Percentiles rank a stretch among this genome's conserved stretches.
phyloP scores from a whole-genome alignment of 2,888 invertebrate species.

The Volucella inanis region DNA sequence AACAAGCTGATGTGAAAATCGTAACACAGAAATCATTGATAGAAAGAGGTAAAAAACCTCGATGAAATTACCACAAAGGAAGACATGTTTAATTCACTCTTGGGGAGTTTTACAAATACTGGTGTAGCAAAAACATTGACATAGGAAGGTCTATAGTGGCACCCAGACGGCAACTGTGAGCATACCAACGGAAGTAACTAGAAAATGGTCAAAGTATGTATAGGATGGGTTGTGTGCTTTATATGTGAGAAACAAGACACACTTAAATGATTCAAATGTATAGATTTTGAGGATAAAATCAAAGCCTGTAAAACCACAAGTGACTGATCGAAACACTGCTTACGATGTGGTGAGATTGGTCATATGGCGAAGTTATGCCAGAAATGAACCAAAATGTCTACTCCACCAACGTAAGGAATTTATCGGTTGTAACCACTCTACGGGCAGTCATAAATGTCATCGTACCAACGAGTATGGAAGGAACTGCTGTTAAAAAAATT shows the following conservation, averaged over 20 bases:
- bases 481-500: too few species aligned
- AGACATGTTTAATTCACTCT: too few species aligned
- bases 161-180: too few species aligned
- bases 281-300: conserved; percentile 8
- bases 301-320: conserved; percentile 1
- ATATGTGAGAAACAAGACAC: neutral
- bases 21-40: too few species aligned
- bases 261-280: conserved; percentile 6
- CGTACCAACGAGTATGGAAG: too few species aligned
- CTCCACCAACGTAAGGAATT: too few species aligned
- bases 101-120: too few species aligned
- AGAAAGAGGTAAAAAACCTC: too few species aligned
- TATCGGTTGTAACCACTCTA: neutral
- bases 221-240: neutral
- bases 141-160: too few species aligned
- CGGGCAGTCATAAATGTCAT: conserved; percentile 8
- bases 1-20: too few species aligned
- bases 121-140: too few species aligned
- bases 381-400: neutral
- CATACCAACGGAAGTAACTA: neutral
- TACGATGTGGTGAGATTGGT: neutral
- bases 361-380: conserved; percentile 6
- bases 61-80: too few species aligned
- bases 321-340: conserved; percentile 2
- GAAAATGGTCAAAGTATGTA: neutral